A percentile compares a stretch with the other conserved stretches of the same genome.
Evolutionary conservation across 2,797 vertebrate genomes (phyloP).

Genomic region (Menidia menidia): DNA sequence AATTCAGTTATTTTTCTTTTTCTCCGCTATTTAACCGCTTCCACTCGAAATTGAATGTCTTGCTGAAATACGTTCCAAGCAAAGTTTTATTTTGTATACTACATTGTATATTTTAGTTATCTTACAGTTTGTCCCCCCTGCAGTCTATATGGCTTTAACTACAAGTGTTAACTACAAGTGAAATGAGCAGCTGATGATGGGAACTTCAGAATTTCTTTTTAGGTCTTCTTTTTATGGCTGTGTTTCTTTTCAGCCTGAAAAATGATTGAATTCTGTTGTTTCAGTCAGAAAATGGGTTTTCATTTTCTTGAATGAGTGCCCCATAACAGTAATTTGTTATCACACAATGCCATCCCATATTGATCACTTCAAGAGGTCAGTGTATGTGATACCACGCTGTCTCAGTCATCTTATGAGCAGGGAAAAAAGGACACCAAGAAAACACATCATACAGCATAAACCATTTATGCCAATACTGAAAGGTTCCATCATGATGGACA

Average conservation of each 20-base stretch:
- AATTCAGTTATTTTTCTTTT: neutral
- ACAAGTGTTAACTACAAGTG: slow-evolving; percentile 9
- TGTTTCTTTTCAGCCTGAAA: slow-evolving; percentile 37
- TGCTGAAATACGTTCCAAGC: no score
- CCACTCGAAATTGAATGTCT: neutral
- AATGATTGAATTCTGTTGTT: slow-evolving; percentile 67
- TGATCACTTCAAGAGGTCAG: slow-evolving; percentile 66
- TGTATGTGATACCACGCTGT: slow-evolving; percentile 54
- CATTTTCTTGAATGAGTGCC: slow-evolving; percentile 69
- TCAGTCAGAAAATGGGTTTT: slow-evolving; percentile 54
- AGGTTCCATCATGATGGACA: slow-evolving; percentile 19
- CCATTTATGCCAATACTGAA: slow-evolving; percentile 48
- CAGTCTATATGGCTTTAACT: slow-evolving; percentile 13
- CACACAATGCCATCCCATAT: slow-evolving; percentile 58
- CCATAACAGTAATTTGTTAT: slow-evolving; percentile 67
- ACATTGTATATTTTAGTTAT: neutral
- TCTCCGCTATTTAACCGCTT: neutral
- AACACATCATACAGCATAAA: slow-evolving; percentile 28
- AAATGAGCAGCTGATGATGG: slow-evolving; percentile 17
- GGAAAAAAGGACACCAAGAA: slow-evolving; percentile 7
- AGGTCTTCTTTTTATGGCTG: slow-evolving; percentile 40
- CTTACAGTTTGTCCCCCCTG: slow-evolving; percentile 11
- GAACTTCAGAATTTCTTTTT: slow-evolving; percentile 25
- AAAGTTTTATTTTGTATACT: no score
- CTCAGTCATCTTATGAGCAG: slow-evolving; percentile 48